Evolutionary conservation across 2,888 invertebrate species (phyloP).

Genomic region (Apotomis betuletana): DNA sequence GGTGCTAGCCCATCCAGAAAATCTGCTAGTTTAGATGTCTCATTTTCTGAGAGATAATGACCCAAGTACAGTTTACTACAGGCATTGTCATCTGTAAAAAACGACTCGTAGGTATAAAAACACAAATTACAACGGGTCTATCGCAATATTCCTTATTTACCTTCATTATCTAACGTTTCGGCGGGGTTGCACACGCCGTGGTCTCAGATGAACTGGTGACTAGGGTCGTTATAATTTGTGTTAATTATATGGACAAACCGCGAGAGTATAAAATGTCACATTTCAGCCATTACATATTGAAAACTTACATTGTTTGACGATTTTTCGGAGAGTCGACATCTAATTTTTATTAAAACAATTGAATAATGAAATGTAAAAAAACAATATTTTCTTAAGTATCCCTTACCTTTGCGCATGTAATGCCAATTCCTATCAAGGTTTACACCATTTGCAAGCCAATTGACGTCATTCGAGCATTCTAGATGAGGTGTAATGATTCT

Average conservation of each 20-base stretch:
- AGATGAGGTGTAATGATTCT: constrained; percentile 57
- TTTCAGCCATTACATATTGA: no score
- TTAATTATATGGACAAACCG: no score
- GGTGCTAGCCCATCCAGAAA: constrained; percentile 62
- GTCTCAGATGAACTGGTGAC: no score
- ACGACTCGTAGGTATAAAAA: constrained; percentile 5
- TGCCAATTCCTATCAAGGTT: constrained; percentile 73
- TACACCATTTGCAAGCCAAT: constrained; percentile 58
- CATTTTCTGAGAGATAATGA: constrained; percentile 63
- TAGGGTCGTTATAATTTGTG: no score
- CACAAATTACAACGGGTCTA: no score
- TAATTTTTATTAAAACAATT: no score
- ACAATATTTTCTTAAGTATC: not conserved
- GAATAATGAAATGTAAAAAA: not conserved
- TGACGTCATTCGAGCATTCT: constrained; percentile 50
- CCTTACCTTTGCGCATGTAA: not conserved
- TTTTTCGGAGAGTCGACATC: no score
- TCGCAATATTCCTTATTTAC: no score
- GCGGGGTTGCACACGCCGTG: no score
- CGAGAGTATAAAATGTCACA: no score
- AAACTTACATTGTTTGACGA: no score
- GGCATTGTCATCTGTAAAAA: constrained; percentile 52
- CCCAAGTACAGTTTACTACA: constrained; percentile 65
- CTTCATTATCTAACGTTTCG: no score
- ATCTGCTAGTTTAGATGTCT: constrained; percentile 60